Evolutionary conservation across 2,888 invertebrate species (phyloP).

Genomic region (Trypoxylon attenuatum): DNA sequence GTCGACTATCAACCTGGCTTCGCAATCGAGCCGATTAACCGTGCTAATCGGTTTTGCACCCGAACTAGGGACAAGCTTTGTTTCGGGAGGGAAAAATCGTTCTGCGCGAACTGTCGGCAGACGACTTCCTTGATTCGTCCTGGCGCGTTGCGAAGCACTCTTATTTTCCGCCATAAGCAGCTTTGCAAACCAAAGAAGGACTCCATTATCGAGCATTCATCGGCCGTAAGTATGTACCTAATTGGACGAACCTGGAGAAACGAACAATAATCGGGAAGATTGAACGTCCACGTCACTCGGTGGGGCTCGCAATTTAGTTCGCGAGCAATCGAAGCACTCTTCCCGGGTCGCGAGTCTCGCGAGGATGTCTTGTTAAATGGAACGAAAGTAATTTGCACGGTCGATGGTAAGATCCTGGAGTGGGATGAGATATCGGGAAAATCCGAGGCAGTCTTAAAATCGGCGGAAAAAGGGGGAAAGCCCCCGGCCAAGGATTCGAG

Average conservation of each 20-base stretch:
- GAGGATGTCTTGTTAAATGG: neutral
- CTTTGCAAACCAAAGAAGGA: neutral
- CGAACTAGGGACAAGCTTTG: no score
- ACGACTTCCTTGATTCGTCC: neutral
- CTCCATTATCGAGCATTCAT: neutral
- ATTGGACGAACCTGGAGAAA: neutral
- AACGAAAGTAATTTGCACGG: conserved; percentile 1
- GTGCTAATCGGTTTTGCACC: no score
- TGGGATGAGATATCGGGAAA: neutral
- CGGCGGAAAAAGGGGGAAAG: conserved; percentile 1
- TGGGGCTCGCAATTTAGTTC: neutral
- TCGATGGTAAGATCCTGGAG: neutral
- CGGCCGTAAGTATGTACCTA: neutral
- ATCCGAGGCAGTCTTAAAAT: neutral
- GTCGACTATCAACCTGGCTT: conserved; percentile 18
- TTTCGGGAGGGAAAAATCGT: no score
- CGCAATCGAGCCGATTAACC: conserved; percentile 32
- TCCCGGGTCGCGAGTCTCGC: neutral
- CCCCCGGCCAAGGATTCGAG: conserved; percentile 19
- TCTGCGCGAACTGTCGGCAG: no score
- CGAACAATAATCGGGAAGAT: no score
- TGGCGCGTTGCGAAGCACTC: no score
- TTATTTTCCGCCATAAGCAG: neutral
- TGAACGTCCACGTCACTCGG: neutral
- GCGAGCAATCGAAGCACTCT: no score